phyloP scores from a whole-genome alignment of 2,888 invertebrate species.

The Ichneumoninae sp. region DNA sequence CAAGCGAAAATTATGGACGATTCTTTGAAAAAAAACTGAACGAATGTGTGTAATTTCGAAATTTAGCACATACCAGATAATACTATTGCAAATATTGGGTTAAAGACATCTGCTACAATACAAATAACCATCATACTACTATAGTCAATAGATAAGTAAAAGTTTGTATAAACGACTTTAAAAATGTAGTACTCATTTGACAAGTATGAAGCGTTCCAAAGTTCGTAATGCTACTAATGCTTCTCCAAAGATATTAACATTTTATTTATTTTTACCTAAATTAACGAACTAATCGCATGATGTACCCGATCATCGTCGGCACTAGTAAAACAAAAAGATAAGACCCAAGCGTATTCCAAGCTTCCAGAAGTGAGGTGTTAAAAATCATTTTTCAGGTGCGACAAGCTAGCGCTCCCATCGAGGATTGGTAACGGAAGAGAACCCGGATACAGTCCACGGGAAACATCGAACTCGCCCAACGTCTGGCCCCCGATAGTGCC shows the following conservation, averaged over 20 bases:
- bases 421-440: conserved; percentile 65
- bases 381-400: conserved; percentile 74
- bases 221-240: background rate
- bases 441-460: conserved; percentile 72
- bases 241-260: background rate
- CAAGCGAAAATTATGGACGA: too few species aligned
- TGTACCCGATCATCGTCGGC: background rate
- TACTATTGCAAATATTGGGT: too few species aligned
- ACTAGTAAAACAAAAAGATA: background rate
- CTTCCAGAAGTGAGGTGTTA: background rate
- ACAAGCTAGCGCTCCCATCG: conserved; percentile 65
- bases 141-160: too few species aligned
- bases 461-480: conserved; percentile 68
- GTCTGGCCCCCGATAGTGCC: conserved; percentile 74
- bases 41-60: too few species aligned
- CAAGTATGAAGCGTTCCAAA: too few species aligned
- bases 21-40: too few species aligned
- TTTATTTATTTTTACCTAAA: background rate
- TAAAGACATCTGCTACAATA: too few species aligned
- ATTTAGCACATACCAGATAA: too few species aligned
- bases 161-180: too few species aligned
- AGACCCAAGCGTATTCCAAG: background rate
- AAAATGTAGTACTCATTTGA: too few species aligned
- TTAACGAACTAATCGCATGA: background rate
- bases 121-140: too few species aligned